Evolutionary conservation across 2,888 invertebrate species (phyloP).

Genomic region (Uloborus plumipes): DNA sequence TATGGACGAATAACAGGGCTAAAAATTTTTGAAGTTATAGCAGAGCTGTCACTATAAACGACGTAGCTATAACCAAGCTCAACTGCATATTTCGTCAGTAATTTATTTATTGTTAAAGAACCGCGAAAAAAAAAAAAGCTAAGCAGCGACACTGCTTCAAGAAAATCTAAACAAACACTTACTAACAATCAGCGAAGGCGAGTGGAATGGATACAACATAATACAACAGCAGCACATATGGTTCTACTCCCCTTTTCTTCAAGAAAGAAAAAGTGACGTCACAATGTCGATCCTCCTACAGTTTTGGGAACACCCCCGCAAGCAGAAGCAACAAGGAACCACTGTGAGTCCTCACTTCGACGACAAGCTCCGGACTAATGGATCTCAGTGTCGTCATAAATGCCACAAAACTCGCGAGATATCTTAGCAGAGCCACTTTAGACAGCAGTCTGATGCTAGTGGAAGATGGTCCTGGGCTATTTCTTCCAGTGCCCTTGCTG

Average conservation of each 20-base stretch:
- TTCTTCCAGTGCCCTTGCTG: constrained; percentile 26
- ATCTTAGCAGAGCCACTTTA: neutral
- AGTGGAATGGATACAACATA: constrained; percentile 63
- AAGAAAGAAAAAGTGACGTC: constrained; percentile 49
- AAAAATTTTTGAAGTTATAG: too few relatives aligned
- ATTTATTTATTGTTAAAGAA: too few relatives aligned
- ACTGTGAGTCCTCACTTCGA: constrained; percentile 46
- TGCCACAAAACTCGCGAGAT: constrained; percentile 16
- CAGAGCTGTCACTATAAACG: too few relatives aligned
- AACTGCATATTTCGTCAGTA: too few relatives aligned
- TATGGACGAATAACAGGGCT: too few relatives aligned
- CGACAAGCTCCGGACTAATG: constrained; percentile 31
- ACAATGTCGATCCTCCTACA: constrained; percentile 49
- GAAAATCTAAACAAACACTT: constrained; percentile 27
- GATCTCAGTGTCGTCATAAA: constrained; percentile 49
- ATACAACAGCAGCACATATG: constrained; percentile 52
- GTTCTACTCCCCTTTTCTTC: constrained; percentile 44
- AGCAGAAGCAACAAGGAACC: constrained; percentile 51
- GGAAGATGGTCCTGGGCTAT: neutral
- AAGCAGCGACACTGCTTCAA: neutral
- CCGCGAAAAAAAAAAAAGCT: neutral
- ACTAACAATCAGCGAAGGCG: constrained; percentile 55
- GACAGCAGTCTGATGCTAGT: constrained; percentile 10
- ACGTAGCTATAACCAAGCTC: too few relatives aligned
- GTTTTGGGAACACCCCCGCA: constrained; percentile 56